Evolutionary conservation across 2,888 invertebrate genomes (phyloP).

Genomic region (Apodemia mormo): DNA sequence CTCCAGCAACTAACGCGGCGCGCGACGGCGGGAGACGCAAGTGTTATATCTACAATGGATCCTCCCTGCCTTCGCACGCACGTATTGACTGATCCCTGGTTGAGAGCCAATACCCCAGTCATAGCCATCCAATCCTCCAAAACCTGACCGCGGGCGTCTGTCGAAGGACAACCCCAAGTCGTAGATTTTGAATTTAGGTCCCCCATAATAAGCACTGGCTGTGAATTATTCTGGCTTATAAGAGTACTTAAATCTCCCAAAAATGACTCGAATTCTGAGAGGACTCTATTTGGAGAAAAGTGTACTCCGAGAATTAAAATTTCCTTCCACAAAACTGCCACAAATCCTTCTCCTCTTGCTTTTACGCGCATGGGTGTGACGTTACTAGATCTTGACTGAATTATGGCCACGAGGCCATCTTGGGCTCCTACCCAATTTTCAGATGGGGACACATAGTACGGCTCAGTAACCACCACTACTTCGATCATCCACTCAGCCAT

Average conservation of each 20-base stretch:
- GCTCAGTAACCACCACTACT: not conserved
- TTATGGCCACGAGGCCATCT: not conserved
- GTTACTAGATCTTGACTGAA: not conserved
- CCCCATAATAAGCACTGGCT: not conserved
- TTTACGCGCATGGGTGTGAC: not conserved
- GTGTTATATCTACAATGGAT: conserved; percentile 26
- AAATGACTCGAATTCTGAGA: not conserved
- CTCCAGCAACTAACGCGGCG: not conserved
- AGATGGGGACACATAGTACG: not conserved
- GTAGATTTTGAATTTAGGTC: not conserved
- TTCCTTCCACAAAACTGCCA: not conserved
- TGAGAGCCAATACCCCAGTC: conserved; percentile 27
- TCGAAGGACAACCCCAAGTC: conserved; percentile 31
- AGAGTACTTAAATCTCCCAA: not conserved
- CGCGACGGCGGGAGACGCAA: not conserved
- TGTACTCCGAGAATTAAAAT: not conserved
- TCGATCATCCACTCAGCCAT: conserved; percentile 4
- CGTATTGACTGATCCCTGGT: conserved; percentile 29
- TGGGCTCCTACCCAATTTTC: not conserved
- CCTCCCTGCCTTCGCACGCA: conserved; percentile 30
- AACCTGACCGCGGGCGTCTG: conserved; percentile 25
- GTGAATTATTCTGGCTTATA: not conserved
- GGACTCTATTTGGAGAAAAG: not conserved
- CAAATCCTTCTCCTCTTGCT: not conserved
- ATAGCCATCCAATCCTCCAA: conserved; percentile 31